Conservation (phyloP, 2,113 vertebrate genomes). For the Pavo muticus region DNA sequence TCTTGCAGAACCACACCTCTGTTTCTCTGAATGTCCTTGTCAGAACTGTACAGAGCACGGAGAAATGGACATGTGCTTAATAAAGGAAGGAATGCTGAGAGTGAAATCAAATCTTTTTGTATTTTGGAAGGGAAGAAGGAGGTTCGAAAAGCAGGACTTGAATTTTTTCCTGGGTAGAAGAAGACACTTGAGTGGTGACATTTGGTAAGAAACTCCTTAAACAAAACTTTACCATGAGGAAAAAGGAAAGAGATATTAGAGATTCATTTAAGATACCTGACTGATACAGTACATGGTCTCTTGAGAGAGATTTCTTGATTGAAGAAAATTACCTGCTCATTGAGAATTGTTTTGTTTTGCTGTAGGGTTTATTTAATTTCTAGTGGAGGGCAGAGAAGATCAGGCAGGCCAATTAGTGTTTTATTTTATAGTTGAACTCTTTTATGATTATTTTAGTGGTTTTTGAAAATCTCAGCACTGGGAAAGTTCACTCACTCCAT, state of each 20-base stretch:
- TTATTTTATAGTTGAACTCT: neutral
- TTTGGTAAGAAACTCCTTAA: neutral
- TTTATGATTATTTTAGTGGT: neutral
- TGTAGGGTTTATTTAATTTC: neutral
- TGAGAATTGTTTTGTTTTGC: neutral
- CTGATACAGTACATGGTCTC: neutral
- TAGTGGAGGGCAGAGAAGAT: neutral
- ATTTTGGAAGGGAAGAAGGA: neutral
- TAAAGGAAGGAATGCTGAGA: neutral
- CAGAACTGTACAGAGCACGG: neutral
- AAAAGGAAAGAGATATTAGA: neutral
- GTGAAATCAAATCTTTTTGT: neutral
- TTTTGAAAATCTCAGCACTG: neutral
- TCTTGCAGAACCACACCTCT: constrained; percentile 2
- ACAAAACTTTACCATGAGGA: neutral
- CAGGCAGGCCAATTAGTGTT: neutral
- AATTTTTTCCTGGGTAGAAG: neutral
- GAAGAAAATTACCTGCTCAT: neutral
- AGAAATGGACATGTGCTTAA: fast-evolving
- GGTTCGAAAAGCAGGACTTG: fast-evolving
- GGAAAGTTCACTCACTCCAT: neutral
- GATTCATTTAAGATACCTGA: neutral
- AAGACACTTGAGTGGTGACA: neutral
- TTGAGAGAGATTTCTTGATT: neutral
- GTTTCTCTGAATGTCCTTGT: neutral